These are phyloP conservation scores for Brachypteracias leptosomus DNA, from an alignment of 2,113 vertebrate species.

Conservation along the genomic window DNA sequence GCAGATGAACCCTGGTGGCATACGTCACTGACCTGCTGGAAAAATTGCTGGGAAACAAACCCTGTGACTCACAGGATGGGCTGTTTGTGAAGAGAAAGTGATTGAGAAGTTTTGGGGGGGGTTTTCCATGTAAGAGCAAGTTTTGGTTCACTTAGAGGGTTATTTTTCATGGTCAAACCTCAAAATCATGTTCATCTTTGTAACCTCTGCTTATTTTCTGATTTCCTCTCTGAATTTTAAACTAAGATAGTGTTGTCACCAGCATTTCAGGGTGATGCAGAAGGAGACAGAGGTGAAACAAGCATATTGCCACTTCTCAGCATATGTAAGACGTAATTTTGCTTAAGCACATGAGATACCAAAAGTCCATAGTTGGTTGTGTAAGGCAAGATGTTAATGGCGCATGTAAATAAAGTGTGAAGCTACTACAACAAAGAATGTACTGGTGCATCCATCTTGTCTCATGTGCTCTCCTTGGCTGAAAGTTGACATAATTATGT, in stretches of 20 bases:
- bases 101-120: not conserved
- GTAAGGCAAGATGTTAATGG: not conserved
- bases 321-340: not conserved
- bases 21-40: not conserved
- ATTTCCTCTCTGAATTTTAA: not conserved
- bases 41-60: not conserved
- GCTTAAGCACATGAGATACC: not conserved
- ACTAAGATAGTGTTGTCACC: not conserved
- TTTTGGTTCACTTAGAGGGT: not conserved
- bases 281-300: not conserved
- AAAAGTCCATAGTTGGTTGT: not conserved
- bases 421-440: not conserved
- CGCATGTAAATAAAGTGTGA: not conserved
- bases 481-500: not conserved
- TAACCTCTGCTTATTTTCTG: not conserved
- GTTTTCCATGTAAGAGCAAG: not conserved
- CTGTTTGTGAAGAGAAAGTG: not conserved
- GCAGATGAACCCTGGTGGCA: not conserved
- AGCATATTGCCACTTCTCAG: not conserved
- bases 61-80: not conserved
- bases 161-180: not conserved
- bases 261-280: not conserved
- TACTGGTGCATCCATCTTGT: not conserved
- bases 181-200: not conserved
- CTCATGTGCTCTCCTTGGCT: not conserved